Conservation (phyloP, 2,888 invertebrate genomes). For the Aspidapion aeneum region DNA sequence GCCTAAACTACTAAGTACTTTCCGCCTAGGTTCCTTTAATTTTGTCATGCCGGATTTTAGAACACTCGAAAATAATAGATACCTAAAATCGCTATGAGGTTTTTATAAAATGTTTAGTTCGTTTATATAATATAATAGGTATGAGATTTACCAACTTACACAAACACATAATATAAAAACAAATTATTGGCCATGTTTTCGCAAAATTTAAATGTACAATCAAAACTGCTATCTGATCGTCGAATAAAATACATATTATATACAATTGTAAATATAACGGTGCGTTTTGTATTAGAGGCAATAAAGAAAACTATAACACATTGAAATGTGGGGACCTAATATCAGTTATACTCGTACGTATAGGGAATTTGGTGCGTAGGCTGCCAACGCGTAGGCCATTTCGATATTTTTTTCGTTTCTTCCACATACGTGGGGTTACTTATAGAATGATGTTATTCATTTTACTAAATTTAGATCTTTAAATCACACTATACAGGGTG, state of each 20-base stretch:
- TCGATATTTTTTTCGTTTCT: slow-evolving; percentile 40
- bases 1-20: too few relatives aligned
- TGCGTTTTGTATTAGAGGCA: slow-evolving; percentile 31
- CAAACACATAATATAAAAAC: neutral
- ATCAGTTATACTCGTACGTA: slow-evolving; percentile 35
- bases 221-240: too few relatives aligned
- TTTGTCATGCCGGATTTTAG: too few relatives aligned
- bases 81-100: slow-evolving; percentile 14
- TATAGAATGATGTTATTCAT: slow-evolving; percentile 35
- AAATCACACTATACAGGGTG: slow-evolving; percentile 20
- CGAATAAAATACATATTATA: slow-evolving; percentile 4
- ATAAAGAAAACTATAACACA: slow-evolving; percentile 32
- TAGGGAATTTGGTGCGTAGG: slow-evolving; percentile 35
- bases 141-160: neutral
- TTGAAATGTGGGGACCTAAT: slow-evolving; percentile 33
- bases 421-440: slow-evolving; percentile 36
- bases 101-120: too few relatives aligned
- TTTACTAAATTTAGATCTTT: slow-evolving; percentile 34
- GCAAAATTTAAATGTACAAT: too few relatives aligned
- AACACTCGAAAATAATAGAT: neutral
- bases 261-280: slow-evolving; percentile 29
- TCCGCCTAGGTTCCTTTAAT: too few relatives aligned
- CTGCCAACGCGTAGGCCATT: slow-evolving; percentile 33
- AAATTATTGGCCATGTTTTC: neutral
- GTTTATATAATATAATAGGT: neutral